phyloP scores from a whole-genome alignment of 2,113 vertebrate genomes.

The Turnix velox region DNA sequence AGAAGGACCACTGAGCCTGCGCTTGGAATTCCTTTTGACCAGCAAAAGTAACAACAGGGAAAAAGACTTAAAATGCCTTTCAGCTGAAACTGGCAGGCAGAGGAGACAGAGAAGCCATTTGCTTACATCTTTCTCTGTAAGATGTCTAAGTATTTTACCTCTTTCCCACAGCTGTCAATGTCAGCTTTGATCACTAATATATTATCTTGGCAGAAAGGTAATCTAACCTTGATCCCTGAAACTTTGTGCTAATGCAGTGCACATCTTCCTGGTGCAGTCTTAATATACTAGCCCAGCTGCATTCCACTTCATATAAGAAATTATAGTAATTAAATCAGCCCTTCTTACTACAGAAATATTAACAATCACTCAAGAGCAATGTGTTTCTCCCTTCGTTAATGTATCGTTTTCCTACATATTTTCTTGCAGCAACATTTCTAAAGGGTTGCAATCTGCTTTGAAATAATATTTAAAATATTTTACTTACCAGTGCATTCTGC shows the following conservation, averaged over 20 bases:
- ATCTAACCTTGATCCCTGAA: slow-evolving; percentile 42
- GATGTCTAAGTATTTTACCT: slow-evolving; percentile 38
- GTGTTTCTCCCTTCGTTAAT: background rate
- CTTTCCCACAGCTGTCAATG: slow-evolving; percentile 60
- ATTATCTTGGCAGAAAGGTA: slow-evolving; percentile 49
- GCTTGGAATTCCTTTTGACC: slow-evolving; percentile 30
- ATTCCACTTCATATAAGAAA: background rate
- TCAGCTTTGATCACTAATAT: slow-evolving; percentile 58
- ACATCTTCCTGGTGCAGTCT: background rate
- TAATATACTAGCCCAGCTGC: background rate
- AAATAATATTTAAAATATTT: background rate
- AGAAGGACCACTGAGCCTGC: background rate
- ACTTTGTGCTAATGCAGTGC: slow-evolving; percentile 16
- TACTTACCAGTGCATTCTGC: background rate
- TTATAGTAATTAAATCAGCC: background rate
- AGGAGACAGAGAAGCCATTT: background rate
- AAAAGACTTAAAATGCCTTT: slow-evolving; percentile 60
- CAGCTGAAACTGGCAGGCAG: slow-evolving; percentile 15
- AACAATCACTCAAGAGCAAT: background rate
- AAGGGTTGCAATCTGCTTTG: background rate
- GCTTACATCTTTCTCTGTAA: slow-evolving; percentile 45
- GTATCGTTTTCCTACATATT: background rate
- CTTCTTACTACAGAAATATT: background rate
- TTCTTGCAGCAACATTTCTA: background rate
- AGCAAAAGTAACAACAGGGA: slow-evolving; percentile 3